Evolutionary conservation across 1,140 invertebrate genomes (phyloP).

Genomic region (Drosophila nasuta): DNA sequence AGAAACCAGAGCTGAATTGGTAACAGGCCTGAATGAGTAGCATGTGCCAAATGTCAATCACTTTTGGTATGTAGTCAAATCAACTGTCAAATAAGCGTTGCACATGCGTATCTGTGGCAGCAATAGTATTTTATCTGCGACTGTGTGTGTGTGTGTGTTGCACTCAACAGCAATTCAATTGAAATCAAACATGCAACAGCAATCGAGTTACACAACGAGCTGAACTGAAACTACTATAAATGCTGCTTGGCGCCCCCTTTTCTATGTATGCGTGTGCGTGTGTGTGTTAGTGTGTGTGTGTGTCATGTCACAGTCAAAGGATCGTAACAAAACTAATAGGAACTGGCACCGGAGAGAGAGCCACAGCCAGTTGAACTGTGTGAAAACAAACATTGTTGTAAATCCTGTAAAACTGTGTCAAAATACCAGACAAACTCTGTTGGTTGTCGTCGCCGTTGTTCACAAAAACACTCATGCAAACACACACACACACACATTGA

Average conservation of each 20-base stretch:
- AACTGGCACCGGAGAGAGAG: constrained; percentile 24
- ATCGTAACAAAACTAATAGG: constrained; percentile 47
- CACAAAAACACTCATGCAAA: background rate
- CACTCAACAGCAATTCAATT: constrained; percentile 81
- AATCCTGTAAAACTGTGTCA: constrained; percentile 74
- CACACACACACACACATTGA: background rate
- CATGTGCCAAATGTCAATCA: constrained; percentile 80
- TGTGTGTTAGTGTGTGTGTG: constrained; percentile 27
- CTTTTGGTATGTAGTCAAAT: constrained; percentile 80
- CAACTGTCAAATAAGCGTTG: constrained; percentile 81
- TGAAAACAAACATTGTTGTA: constrained; percentile 78
- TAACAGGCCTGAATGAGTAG: constrained; percentile 31
- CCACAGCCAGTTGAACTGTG: constrained; percentile 49
- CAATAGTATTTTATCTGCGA: constrained; percentile 14
- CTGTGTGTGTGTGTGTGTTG: constrained; percentile 53
- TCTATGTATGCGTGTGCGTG: constrained; percentile 48
- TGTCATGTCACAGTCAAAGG: constrained; percentile 36
- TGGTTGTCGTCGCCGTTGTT: constrained; percentile 10
- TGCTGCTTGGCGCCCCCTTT: constrained; percentile 58
- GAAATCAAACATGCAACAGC: constrained; percentile 82
- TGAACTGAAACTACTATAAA: constrained; percentile 59
- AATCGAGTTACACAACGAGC: constrained; percentile 77
- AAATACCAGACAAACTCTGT: constrained; percentile 44
- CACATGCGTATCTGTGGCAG: constrained; percentile 30
- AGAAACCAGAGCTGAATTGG: background rate